phyloP scores from a whole-genome alignment of 2,113 vertebrate species.

The Aspiorhynchus laticeps region DNA sequence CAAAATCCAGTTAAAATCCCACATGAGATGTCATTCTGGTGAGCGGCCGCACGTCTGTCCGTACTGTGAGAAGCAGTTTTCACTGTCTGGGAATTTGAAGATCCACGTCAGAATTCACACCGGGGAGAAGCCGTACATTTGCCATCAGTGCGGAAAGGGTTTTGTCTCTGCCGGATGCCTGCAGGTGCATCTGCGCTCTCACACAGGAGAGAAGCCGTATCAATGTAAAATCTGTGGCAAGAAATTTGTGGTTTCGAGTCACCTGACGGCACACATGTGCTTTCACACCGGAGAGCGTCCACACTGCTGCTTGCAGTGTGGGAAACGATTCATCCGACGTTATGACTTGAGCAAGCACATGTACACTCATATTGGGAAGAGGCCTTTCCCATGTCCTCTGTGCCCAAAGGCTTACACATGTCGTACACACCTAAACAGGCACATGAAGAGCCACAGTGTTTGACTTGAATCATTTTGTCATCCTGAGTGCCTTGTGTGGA shows the following conservation, averaged over 20 bases:
- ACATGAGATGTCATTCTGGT: conserved; percentile 70
- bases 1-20: conserved; percentile 69
- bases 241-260: conserved; percentile 73
- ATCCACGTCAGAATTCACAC: conserved; percentile 76
- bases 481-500: not conserved
- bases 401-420: conserved; percentile 76
- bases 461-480: conserved; percentile 11
- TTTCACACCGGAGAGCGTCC: conserved; percentile 76
- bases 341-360: conserved; percentile 76
- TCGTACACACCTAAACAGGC: conserved; percentile 72
- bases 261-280: conserved; percentile 72
- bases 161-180: conserved; percentile 72
- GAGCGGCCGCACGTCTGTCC: conserved; percentile 72
- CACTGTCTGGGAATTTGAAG: conserved; percentile 70
- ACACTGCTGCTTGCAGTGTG: conserved; percentile 70
- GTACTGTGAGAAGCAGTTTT: conserved; percentile 73
- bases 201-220: conserved; percentile 73
- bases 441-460: conserved; percentile 67
- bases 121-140: conserved; percentile 74
- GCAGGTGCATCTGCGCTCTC: conserved; percentile 74
- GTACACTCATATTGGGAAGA: conserved; percentile 68
- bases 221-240: conserved; percentile 71
- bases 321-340: conserved; percentile 71
- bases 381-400: conserved; percentile 65
- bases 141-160: conserved; percentile 72